Evolutionary conservation across 2,113 vertebrate species (phyloP).

Genomic region (Puntigrus tetrazona): DNA sequence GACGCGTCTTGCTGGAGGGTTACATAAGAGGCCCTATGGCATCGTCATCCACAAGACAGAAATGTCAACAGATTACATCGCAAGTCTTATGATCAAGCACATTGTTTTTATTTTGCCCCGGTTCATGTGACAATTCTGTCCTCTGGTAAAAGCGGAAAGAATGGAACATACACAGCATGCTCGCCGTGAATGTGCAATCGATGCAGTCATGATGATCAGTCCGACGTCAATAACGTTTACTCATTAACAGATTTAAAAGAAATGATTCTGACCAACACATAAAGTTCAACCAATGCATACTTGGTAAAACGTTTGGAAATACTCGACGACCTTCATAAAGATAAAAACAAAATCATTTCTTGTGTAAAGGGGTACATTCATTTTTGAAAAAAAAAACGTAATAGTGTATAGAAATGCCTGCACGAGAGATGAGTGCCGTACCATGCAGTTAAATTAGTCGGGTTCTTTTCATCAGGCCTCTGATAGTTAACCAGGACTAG

Average conservation of each 20-base stretch:
- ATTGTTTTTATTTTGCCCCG: conserved; percentile 36
- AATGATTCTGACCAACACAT: conserved; percentile 34
- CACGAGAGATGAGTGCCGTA: neutral
- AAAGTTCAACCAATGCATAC: neutral
- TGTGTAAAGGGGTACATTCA: conserved; percentile 5
- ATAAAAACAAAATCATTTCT: neutral
- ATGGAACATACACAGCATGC: neutral
- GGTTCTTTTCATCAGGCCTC: conserved; percentile 29
- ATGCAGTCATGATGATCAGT: conserved; percentile 36
- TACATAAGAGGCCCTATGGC: neutral
- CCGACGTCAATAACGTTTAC: conserved; percentile 24
- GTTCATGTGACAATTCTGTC: conserved; percentile 38
- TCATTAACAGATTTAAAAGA: conserved; percentile 39
- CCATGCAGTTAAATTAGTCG: neutral
- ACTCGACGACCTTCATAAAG: conserved; percentile 1
- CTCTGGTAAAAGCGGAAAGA: neutral
- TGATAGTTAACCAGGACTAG: conserved; percentile 29
- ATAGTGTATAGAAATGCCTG: neutral
- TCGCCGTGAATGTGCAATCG: conserved; percentile 10
- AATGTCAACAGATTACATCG: conserved; percentile 31
- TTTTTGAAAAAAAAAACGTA: neutral
- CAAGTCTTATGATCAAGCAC: conserved; percentile 38
- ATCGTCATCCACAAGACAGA: neutral
- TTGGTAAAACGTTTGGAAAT: conserved; percentile 35
- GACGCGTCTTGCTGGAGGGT: neutral